Evolutionary conservation across 2,797 vertebrate species (phyloP).

Genomic region (Amphiprion clarkii): DNA sequence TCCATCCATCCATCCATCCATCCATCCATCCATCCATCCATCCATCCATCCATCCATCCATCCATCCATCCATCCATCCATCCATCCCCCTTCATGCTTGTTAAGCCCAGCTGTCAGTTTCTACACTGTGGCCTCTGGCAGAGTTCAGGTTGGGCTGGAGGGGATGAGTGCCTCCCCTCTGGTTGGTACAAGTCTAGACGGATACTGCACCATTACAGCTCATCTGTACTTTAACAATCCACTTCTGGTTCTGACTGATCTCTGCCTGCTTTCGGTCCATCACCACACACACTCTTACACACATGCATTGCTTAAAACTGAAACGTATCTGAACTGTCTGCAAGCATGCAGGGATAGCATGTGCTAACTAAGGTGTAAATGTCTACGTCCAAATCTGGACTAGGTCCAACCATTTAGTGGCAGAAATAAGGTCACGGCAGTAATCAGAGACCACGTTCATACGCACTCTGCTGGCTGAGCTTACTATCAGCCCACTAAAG

Average conservation of each 20-base stretch:
- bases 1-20: neutral
- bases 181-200: conserved; percentile 32
- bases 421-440: neutral
- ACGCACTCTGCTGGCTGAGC: neutral
- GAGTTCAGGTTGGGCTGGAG: conserved; percentile 18
- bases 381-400: neutral
- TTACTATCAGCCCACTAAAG: neutral
- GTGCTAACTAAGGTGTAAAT: neutral
- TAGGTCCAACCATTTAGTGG: neutral
- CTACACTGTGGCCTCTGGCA: conserved; percentile 34
- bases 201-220: neutral
- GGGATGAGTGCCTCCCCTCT: neutral
- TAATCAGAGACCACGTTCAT: neutral
- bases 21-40: neutral
- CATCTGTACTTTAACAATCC: conserved; percentile 16
- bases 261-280: neutral
- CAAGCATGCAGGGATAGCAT: neutral
- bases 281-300: neutral
- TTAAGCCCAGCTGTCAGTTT: conserved; percentile 45
- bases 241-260: conserved; percentile 9
- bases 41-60: neutral
- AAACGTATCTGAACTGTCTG: neutral
- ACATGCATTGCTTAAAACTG: neutral
- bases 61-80: neutral
- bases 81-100: conserved; percentile 16